phyloP scores from a whole-genome alignment of 2,797 vertebrate species.

The Typhlichthys subterraneus region DNA sequence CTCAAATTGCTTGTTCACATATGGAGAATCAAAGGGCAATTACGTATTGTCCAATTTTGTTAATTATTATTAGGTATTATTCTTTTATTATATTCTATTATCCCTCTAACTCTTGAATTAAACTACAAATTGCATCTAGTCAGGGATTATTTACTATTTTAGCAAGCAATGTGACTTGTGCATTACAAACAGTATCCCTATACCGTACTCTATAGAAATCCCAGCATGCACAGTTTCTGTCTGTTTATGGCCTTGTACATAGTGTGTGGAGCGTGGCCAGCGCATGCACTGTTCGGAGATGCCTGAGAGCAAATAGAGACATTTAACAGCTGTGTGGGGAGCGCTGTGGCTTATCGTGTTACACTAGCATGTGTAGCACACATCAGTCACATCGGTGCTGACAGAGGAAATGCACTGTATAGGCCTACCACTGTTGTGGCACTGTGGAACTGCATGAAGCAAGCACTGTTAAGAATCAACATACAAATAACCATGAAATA shows the following conservation, averaged over 20 bases:
- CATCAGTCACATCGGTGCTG: slow-evolving; percentile 46
- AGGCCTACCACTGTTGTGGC: slow-evolving; percentile 1
- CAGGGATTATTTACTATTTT: too few species aligned
- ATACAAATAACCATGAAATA: too few species aligned
- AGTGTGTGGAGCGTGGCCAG: not conserved
- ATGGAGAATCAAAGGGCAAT: not conserved
- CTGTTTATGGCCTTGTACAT: not conserved
- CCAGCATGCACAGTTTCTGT: too few species aligned
- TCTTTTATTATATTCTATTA: not conserved
- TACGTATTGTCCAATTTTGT: not conserved
- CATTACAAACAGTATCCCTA: too few species aligned
- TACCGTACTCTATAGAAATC: too few species aligned
- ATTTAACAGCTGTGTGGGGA: slow-evolving; percentile 54
- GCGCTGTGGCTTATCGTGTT: slow-evolving; percentile 33
- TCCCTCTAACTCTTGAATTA: too few species aligned
- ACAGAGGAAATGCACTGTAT: slow-evolving; percentile 22
- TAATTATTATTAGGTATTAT: not conserved
- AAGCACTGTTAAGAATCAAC: not conserved
- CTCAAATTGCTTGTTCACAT: slow-evolving; percentile 10
- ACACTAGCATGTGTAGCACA: slow-evolving; percentile 31
- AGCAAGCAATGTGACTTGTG: too few species aligned
- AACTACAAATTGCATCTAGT: too few species aligned
- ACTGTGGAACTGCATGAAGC: slow-evolving; percentile 25
- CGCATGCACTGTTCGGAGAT: slow-evolving; percentile 29
- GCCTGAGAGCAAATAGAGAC: slow-evolving; percentile 29